Evolutionary conservation across 2,888 invertebrate genomes (phyloP), one percentile per base, ranked within the genome.

Genomic region (Hypercompe scribonia): DNA sequence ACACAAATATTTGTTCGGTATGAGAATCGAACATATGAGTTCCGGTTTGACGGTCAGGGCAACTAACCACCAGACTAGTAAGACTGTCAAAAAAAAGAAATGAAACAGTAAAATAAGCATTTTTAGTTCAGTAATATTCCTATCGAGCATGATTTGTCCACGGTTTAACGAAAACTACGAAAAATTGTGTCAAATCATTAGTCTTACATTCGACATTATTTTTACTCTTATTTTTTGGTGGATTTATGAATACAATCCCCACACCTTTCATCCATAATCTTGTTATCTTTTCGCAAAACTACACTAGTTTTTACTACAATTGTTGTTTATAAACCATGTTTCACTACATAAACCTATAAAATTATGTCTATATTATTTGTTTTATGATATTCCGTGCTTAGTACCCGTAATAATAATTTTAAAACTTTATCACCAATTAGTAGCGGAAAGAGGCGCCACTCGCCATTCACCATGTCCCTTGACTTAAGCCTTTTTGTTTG

Each of bases 361-460:
- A 68, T 69, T 73, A 77, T 76, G 61, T 81, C 69, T 81, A 33
- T 61, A 70, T 82, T 75, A 76, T 72, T 66, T 75, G 61, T 72
- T 81, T 65, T 64, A 65, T 58, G 68, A 31, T 74, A 61, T 81
- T 64, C 31, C 82, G 74, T 82, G 82, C 71, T 78, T 65, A 33
- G 39, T 31, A 13, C 28, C 61, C 46, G 71, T 82, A 58, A 79
- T 46, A 77, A 72, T 76, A 81, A 77, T 72, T 70, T 72, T 76
- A 67, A 68, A 83, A 70, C n/a, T 76, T 81, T 79, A 84, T 72
- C 74, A 74, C 42, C 46, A 33, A 71, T 71, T 65, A 70, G 73
- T 33, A 13, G 15, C 18, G 21, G 24, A 58, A 69, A 42, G 72
- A 39, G 65, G 68, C 68, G 68, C 68, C 68, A 28, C 42, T 58